Evolutionary conservation across 2,797 vertebrate genomes (phyloP).

Genomic region (Hydrophis major): DNA sequence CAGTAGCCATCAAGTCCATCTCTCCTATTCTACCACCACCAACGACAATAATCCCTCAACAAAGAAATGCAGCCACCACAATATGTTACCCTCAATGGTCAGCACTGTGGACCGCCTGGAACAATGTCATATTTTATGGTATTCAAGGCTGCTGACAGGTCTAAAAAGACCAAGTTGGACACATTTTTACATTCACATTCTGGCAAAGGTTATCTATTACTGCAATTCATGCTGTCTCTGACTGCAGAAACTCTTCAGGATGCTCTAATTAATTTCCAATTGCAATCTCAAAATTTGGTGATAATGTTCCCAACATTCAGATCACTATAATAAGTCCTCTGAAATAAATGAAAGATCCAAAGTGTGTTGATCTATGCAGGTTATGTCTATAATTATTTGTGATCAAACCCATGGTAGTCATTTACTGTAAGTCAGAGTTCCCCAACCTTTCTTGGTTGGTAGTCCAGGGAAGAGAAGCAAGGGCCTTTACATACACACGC

Average conservation of each 20-base stretch:
- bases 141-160: background rate
- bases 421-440: background rate
- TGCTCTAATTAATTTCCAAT: background rate
- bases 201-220: background rate
- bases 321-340: background rate
- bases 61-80: background rate
- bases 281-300: background rate
- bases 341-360: background rate
- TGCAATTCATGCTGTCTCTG: background rate
- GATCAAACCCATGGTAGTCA: background rate
- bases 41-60: background rate
- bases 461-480: too few relatives aligned
- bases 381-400: background rate
- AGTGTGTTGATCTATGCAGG: background rate
- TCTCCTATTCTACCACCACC: background rate
- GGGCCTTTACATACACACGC: too few relatives aligned
- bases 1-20: background rate
- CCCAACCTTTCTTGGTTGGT: too few relatives aligned
- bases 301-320: background rate
- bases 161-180: background rate
- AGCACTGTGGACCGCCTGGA: background rate
- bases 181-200: background rate
- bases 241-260: background rate
- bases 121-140: background rate
- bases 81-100: background rate